These are phyloP conservation scores for Gobius niger DNA, from an alignment of 2,113 vertebrate species.

Conservation along the genomic window DNA sequence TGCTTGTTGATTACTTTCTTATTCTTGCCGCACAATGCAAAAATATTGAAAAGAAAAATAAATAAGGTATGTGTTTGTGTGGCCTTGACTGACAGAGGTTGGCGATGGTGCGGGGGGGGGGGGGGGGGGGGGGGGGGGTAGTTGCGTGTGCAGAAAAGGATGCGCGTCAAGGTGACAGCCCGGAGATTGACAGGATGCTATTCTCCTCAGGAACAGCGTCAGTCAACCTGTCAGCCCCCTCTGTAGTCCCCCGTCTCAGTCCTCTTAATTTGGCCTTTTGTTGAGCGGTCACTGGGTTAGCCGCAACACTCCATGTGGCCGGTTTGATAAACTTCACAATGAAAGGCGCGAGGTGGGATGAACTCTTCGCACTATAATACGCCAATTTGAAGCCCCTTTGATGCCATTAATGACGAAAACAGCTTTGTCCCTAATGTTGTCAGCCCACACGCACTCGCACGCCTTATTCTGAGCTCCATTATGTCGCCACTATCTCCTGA, in stretches of 20 bases:
- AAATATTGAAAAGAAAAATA: slow-evolving; percentile 34
- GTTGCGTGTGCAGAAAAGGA: slow-evolving; percentile 70
- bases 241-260: slow-evolving; percentile 64
- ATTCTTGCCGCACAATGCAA: slow-evolving; percentile 14
- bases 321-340: slow-evolving; percentile 73
- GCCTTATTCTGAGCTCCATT: slow-evolving; percentile 32
- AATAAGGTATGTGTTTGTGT: slow-evolving; percentile 42
- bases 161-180: slow-evolving; percentile 74
- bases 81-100: slow-evolving; percentile 72
- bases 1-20: slow-evolving; percentile 32
- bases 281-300: slow-evolving; percentile 68
- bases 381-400: slow-evolving; percentile 45
- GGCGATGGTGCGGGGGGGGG: slow-evolving; percentile 42
- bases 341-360: slow-evolving; percentile 53
- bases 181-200: slow-evolving; percentile 72
- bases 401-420: slow-evolving; percentile 65
- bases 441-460: slow-evolving; percentile 20
- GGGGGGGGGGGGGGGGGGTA: too few species aligned
- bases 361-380: slow-evolving; percentile 54
- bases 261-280: slow-evolving; percentile 78
- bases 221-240: slow-evolving; percentile 70
- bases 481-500: slow-evolving; percentile 54
- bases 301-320: slow-evolving; percentile 65
- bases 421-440: slow-evolving; percentile 61
- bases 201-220: slow-evolving; percentile 67